Percentiles rank a stretch among this genome's conserved stretches.
Conservation (phyloP, 2,113 vertebrate genomes). For the Xiphophorus maculatus region DNA sequence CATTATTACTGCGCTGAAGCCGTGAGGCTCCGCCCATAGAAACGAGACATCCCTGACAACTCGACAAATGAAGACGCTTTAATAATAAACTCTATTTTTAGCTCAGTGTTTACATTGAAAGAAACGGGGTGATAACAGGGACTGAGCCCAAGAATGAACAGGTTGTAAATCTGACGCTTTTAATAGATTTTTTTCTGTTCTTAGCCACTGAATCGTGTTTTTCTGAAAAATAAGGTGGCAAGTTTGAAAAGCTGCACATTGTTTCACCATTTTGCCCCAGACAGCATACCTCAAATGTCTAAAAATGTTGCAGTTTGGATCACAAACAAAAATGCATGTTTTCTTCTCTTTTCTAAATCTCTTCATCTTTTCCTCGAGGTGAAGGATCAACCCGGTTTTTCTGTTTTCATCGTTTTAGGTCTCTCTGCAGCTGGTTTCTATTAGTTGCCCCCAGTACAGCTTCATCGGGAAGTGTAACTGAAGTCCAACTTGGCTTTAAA, state of each 20-base stretch:
- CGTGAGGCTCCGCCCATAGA: slow-evolving; percentile 1
- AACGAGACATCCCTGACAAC: not conserved
- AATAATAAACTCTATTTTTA: slow-evolving; percentile 25
- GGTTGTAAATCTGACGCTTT: not conserved
- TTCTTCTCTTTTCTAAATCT: not conserved
- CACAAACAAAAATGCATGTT: not conserved
- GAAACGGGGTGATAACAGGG: too few relatives aligned
- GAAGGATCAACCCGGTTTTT: not conserved
- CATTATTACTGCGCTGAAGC: slow-evolving; percentile 23
- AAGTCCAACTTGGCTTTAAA: slow-evolving; percentile 17
- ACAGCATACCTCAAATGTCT: not conserved
- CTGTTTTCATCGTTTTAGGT: not conserved
- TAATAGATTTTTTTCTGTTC: not conserved
- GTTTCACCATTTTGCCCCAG: not conserved
- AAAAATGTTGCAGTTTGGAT: not conserved
- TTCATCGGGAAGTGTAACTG: not conserved
- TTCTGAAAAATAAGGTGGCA: too few relatives aligned
- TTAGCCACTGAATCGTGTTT: not conserved
- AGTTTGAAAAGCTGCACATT: not conserved
- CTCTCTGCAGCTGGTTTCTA: not conserved
- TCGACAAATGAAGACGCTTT: not conserved
- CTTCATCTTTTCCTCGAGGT: not conserved
- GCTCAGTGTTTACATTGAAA: not conserved
- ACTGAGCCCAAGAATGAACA: not conserved
- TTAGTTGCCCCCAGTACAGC: not conserved